Evolutionary conservation across 2,797 vertebrate species (phyloP).

Genomic region (Macroramphosus scolopax): DNA sequence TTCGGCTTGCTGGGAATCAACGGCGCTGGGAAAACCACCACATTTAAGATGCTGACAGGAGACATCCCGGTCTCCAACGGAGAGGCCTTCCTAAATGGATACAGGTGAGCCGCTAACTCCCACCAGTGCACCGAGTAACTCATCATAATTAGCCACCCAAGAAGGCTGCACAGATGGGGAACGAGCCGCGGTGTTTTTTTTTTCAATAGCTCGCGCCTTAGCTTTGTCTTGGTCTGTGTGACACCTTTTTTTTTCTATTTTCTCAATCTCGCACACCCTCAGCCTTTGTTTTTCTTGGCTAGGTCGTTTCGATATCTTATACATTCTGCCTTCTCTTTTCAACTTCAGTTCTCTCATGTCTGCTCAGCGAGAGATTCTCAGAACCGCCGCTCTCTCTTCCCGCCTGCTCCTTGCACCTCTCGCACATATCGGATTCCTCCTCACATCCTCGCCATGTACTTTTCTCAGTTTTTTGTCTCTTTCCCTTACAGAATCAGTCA

Average conservation of each 20-base stretch:
- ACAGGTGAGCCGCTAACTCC: constrained; percentile 83
- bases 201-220: constrained; percentile 21
- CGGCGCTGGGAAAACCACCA: constrained; percentile 96
- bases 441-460: constrained; percentile 48
- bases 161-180: constrained; percentile 61
- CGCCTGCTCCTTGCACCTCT: constrained; percentile 28
- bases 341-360: too few relatives aligned
- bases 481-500: constrained; percentile 48
- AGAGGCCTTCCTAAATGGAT: constrained; percentile 93
- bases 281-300: constrained; percentile 46
- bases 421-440: constrained; percentile 58
- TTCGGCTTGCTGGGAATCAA: constrained; percentile 97
- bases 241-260: too few relatives aligned
- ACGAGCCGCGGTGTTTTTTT: constrained; percentile 27
- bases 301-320: constrained; percentile 26
- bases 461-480: constrained; percentile 39
- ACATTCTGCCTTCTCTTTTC: constrained; percentile 44
- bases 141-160: constrained; percentile 77
- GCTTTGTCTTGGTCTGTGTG: constrained; percentile 12
- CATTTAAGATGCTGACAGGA: constrained; percentile 98
- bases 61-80: constrained; percentile 91
- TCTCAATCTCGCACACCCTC: constrained; percentile 44
- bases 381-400: constrained; percentile 39
- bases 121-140: constrained; percentile 52
- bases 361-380: constrained; percentile 42